These are phyloP conservation scores for Tetragnatha versicolor DNA, from an alignment of 1,140 invertebrate species.

Conservation along the genomic window DNA sequence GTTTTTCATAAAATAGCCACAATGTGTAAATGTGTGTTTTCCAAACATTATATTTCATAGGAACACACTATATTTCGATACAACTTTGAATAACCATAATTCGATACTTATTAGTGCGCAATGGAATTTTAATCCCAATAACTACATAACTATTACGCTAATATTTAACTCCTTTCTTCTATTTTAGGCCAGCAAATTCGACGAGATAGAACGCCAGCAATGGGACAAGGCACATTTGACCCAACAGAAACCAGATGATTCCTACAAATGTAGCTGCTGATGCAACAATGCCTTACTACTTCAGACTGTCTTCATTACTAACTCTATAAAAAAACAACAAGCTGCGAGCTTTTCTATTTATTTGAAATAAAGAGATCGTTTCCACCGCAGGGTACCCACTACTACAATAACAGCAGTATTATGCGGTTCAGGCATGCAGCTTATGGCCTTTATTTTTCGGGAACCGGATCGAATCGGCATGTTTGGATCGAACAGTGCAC, in stretches of 20 bases:
- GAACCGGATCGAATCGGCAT: not conserved
- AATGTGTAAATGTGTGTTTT: too few species aligned
- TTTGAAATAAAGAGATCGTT: not conserved
- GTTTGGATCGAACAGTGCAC: too few species aligned
- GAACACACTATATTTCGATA: too few species aligned
- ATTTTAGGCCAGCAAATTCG: constrained; percentile 58
- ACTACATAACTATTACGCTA: too few species aligned
- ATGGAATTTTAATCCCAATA: too few species aligned
- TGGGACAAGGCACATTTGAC: constrained; percentile 55
- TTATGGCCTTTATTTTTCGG: not conserved
- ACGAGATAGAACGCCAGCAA: constrained; percentile 55
- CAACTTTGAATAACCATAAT: too few species aligned
- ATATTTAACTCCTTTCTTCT: constrained; percentile 6
- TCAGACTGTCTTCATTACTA: constrained; percentile 20
- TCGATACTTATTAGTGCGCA: too few species aligned
- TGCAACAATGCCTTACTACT: constrained; percentile 19
- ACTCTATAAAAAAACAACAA: constrained; percentile 6
- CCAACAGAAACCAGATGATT: constrained; percentile 40
- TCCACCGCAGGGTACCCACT: not conserved
- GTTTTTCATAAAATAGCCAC: too few species aligned
- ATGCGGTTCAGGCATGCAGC: not conserved
- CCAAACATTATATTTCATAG: too few species aligned
- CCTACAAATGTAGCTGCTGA: constrained; percentile 51
- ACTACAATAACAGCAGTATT: constrained; percentile 33
- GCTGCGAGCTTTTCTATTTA: constrained; percentile 48